Percentiles rank a stretch among this genome's conserved stretches.
phyloP scores from a whole-genome alignment of 2,797 vertebrate species.

The Cichlasoma orientale region DNA sequence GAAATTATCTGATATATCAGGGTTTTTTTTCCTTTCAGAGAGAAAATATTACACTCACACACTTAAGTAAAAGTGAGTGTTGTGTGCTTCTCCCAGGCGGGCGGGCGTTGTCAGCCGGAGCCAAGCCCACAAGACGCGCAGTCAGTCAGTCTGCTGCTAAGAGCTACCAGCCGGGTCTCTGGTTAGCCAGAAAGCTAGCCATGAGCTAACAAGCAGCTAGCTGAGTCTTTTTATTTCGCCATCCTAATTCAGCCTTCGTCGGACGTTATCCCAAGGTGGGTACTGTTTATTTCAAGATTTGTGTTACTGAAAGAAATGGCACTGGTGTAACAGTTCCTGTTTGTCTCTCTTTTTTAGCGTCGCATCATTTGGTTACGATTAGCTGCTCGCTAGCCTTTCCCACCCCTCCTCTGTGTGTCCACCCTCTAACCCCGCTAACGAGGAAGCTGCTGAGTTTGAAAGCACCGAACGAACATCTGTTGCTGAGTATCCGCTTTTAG shows the following conservation, averaged over 20 bases:
- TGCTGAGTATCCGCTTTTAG: conserved; percentile 12
- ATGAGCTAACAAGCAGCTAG: conserved; percentile 76
- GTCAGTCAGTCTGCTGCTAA: conserved; percentile 55
- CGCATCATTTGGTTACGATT: conserved; percentile 54
- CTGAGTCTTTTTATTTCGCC: conserved; percentile 23
- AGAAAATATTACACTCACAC: not conserved
- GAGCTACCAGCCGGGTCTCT: conserved; percentile 33
- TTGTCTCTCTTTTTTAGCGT: not conserved
- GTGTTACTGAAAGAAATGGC: fast-evolving
- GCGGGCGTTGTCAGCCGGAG: conserved; percentile 73
- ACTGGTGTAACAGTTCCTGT: not conserved
- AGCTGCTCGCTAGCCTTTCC: conserved; percentile 58
- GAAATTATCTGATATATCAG: not conserved
- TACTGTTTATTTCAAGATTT: too few relatives aligned
- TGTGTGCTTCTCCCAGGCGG: conserved; percentile 48
- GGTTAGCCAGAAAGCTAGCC: conserved; percentile 67
- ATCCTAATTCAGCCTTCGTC: not conserved
- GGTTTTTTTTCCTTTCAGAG: too few relatives aligned
- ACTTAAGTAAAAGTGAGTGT: not conserved
- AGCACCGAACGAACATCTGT: conserved; percentile 50
- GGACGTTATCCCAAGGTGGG: not conserved
- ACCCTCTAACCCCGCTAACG: conserved; percentile 15
- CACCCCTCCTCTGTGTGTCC: not conserved
- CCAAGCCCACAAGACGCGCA: conserved; percentile 62
- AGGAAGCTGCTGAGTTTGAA: conserved; percentile 12